These are phyloP conservation scores for Nestor notabilis DNA, from an alignment of 2,113 vertebrate genomes.

Conservation along the genomic window DNA sequence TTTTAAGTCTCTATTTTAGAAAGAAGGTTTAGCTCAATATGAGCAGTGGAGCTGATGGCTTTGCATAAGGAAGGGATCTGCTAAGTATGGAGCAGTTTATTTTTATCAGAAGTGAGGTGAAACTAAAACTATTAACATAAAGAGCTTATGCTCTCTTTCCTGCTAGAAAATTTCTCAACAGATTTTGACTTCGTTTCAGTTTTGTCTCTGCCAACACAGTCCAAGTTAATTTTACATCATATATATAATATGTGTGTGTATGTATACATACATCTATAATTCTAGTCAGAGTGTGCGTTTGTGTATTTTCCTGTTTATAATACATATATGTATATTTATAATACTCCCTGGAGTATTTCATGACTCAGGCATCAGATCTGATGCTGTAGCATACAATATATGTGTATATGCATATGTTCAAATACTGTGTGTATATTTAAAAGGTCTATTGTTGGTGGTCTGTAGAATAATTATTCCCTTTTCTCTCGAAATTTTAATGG, in stretches of 20 bases:
- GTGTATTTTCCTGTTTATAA: conserved; percentile 71
- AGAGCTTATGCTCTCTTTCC: conserved; percentile 35
- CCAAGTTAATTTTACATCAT: conserved; percentile 23
- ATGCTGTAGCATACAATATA: conserved; percentile 78
- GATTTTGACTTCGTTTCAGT: conserved; percentile 42
- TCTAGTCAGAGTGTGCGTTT: conserved; percentile 56
- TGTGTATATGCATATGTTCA: conserved; percentile 74
- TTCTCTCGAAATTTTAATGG: conserved; percentile 61
- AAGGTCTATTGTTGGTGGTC: conserved; percentile 73
- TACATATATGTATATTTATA: conserved; percentile 75
- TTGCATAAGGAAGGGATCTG: conserved; percentile 33
- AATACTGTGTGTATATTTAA: conserved; percentile 77
- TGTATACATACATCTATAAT: conserved; percentile 50
- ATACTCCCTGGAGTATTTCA: conserved; percentile 72
- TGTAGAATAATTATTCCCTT: conserved; percentile 70
- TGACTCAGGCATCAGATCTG: conserved; percentile 77
- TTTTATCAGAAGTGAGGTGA: conserved; percentile 33
- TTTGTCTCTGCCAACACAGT: conserved; percentile 55
- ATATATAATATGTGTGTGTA: conserved; percentile 29
- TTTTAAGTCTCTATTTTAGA: conserved; percentile 36
- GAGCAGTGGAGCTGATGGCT: not conserved
- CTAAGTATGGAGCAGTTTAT: conserved; percentile 48
- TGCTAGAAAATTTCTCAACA: conserved; percentile 28
- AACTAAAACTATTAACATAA: conserved; percentile 38
- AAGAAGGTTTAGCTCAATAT: conserved; percentile 18